Evolutionary conservation across 2,888 invertebrate species (phyloP).

Genomic region (Drosophila austrosaltans): DNA sequence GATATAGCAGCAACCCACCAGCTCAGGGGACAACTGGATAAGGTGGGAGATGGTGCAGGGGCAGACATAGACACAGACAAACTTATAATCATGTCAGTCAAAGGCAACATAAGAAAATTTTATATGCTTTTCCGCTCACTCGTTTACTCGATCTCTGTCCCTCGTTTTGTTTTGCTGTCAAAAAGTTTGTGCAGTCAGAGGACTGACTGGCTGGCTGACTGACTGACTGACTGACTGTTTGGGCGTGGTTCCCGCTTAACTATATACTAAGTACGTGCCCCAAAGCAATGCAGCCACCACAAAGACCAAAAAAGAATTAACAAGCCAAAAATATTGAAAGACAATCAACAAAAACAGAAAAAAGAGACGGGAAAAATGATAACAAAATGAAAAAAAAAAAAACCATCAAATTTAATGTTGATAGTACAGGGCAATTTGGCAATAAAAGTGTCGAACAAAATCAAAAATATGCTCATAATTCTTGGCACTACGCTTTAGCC

Average conservation of each 20-base stretch:
- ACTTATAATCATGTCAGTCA: conserved; percentile 80
- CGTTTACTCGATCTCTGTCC: neutral
- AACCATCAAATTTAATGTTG: conserved; percentile 67
- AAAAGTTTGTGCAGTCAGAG: conserved; percentile 40
- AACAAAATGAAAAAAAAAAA: conserved; percentile 36
- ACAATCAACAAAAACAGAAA: conserved; percentile 26
- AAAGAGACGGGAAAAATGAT: neutral
- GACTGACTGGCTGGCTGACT: neutral
- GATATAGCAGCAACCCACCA: conserved; percentile 41
- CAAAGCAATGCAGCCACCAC: conserved; percentile 30
- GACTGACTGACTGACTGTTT: conserved; percentile 7
- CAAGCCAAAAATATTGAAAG: conserved; percentile 33
- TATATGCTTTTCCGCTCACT: conserved; percentile 27
- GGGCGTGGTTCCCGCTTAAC: conserved; percentile 8
- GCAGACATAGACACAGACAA: conserved; percentile 49
- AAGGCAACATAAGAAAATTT: conserved; percentile 68
- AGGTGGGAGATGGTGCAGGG: neutral
- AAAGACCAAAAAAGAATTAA: conserved; percentile 41
- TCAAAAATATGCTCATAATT: conserved; percentile 57
- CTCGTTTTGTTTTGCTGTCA: conserved; percentile 20
- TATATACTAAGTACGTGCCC: conserved; percentile 24
- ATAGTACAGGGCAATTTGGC: conserved; percentile 38
- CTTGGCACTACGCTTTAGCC: conserved; percentile 24
- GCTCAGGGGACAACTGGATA: conserved; percentile 4
- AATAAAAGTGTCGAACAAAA: conserved; percentile 65